A percentile compares a stretch with the other conserved stretches of the same genome.
Conservation (phyloP, 2,888 invertebrate species). For the Agrochola lota region DNA sequence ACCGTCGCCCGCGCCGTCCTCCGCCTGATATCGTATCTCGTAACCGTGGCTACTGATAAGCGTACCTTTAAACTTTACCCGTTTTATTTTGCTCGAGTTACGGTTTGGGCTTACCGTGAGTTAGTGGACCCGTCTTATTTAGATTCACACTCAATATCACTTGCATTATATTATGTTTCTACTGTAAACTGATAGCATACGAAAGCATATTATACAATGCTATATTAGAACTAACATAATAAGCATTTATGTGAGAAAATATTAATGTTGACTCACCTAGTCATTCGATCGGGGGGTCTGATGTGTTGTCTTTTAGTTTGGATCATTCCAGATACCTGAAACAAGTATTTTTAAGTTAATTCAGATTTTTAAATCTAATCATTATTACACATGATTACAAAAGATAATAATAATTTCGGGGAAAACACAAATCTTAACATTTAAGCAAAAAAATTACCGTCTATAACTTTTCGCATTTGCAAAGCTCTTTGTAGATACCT, state of each 20-base stretch:
- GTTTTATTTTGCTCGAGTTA: slow-evolving; percentile 55
- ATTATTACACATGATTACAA: not conserved
- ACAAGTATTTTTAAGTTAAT: slow-evolving; percentile 67
- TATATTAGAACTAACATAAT: slow-evolving; percentile 19
- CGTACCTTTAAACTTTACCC: slow-evolving; percentile 54
- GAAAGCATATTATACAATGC: slow-evolving; percentile 22
- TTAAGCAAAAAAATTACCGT: not conserved
- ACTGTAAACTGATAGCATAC: slow-evolving; percentile 52
- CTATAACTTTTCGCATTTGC: not conserved
- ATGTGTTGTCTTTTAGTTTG: slow-evolving; percentile 79
- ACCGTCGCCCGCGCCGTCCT: slow-evolving; percentile 17
- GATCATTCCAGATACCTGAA: slow-evolving; percentile 88
- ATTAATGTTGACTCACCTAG: slow-evolving; percentile 76
- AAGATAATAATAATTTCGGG: not conserved
- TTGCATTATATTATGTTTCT: slow-evolving; percentile 53
- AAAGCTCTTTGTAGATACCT: not conserved
- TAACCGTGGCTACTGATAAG: slow-evolving; percentile 59
- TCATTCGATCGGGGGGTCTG: slow-evolving; percentile 86
- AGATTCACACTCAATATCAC: slow-evolving; percentile 47
- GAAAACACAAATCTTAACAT: not conserved
- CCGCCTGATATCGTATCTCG: slow-evolving; percentile 57
- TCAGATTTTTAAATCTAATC: not conserved
- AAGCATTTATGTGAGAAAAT: slow-evolving; percentile 50
- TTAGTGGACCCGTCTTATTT: slow-evolving; percentile 44
- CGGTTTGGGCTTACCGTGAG: slow-evolving; percentile 41